phyloP scores from a whole-genome alignment of 2,888 invertebrate genomes.

The Luffia ferchaultella region DNA sequence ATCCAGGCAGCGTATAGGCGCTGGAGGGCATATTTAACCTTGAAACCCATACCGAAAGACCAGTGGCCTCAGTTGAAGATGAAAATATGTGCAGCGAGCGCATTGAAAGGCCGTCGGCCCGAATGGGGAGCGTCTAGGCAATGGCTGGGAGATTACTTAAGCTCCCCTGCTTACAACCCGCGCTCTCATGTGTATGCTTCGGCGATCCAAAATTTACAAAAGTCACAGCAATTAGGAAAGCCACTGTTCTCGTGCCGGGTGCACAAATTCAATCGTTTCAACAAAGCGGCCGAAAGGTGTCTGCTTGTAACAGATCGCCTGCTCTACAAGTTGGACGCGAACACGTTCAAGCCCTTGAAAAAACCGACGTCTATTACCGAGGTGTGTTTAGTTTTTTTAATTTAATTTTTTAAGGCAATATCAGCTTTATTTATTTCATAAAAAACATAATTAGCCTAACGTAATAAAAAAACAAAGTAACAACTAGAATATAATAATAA shows the following conservation, averaged over 20 bases:
- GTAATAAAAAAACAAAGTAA: too few relatives aligned
- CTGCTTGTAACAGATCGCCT: constrained; percentile 84
- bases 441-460: too few relatives aligned
- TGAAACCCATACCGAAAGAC: constrained; percentile 78
- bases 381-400: constrained; percentile 38
- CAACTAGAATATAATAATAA: too few relatives aligned
- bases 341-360: constrained; percentile 88
- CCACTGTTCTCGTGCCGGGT: constrained; percentile 74
- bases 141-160: constrained; percentile 55
- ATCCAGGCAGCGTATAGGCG: constrained; percentile 73
- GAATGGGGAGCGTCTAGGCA: constrained; percentile 41
- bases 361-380: constrained; percentile 83
- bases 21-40: constrained; percentile 89
- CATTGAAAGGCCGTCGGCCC: constrained; percentile 29
- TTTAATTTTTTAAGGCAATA: not conserved
- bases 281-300: constrained; percentile 88
- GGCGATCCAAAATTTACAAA: constrained; percentile 32
- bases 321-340: constrained; percentile 87
- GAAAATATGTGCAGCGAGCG: constrained; percentile 49
- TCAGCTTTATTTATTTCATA: too few relatives aligned
- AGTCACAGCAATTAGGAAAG: constrained; percentile 33
- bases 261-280: constrained; percentile 72
- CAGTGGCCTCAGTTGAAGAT: constrained; percentile 83
- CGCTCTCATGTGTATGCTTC: constrained; percentile 34
- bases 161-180: constrained; percentile 34